Percentiles rank a stretch among this genome's conserved stretches.
phyloP scores from a whole-genome alignment of 2,797 vertebrate genomes.

The Pitangus sulphuratus region DNA sequence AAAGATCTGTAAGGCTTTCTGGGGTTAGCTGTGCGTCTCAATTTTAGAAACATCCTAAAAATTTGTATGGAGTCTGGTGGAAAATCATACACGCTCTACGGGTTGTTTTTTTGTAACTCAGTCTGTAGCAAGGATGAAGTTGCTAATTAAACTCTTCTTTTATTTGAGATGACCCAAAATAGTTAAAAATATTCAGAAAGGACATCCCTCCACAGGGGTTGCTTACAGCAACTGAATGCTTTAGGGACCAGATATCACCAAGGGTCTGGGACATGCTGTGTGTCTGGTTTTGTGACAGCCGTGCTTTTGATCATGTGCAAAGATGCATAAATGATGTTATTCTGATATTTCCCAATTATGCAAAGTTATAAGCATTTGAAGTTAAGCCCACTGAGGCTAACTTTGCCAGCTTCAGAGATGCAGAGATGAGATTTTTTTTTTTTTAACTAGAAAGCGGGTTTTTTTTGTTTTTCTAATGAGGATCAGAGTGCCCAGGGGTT shows the following conservation, averaged over 20 bases:
- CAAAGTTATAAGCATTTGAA: slow-evolving; percentile 26
- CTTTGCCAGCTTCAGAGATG: slow-evolving; percentile 7
- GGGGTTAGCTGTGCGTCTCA: background rate
- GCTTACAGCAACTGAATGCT: background rate
- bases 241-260: background rate
- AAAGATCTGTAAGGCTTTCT: background rate
- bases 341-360: slow-evolving; percentile 12
- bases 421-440: background rate
- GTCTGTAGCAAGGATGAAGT: background rate
- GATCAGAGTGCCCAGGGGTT: background rate
- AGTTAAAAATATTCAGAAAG: background rate
- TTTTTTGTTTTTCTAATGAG: background rate
- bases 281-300: background rate
- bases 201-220: background rate
- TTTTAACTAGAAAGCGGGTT: background rate
- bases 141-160: background rate
- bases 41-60: background rate
- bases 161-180: background rate
- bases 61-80: background rate
- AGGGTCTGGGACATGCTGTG: background rate
- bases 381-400: slow-evolving; percentile 10
- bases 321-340: slow-evolving; percentile 2
- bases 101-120: background rate
- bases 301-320: slow-evolving; percentile 15
- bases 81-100: background rate